These are phyloP conservation scores for Hirtodrosophila cameraria DNA, from an alignment of 2,888 invertebrate species.

Conservation along the genomic window DNA sequence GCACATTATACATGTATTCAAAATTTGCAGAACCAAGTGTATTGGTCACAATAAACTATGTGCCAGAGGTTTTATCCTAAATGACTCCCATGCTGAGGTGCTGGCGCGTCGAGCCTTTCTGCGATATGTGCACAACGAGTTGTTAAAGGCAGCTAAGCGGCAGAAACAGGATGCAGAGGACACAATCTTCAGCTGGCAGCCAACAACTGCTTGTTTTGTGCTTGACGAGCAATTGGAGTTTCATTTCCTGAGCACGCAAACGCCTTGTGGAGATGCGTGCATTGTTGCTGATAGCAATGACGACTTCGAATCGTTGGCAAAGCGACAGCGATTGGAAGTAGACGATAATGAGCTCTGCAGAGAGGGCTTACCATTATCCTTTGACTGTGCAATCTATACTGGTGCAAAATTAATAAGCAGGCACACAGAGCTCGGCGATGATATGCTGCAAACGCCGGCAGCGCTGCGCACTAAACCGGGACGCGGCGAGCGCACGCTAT, in stretches of 20 bases:
- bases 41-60: constrained; percentile 90
- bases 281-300: constrained; percentile 86
- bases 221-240: constrained; percentile 87
- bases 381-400: constrained; percentile 85
- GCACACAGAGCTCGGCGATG: constrained; percentile 33
- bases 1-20: neutral
- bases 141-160: constrained; percentile 81
- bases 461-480: constrained; percentile 95
- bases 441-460: constrained; percentile 89
- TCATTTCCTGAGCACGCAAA: constrained; percentile 93
- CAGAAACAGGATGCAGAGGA: constrained; percentile 32
- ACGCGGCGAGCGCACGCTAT: constrained; percentile 93
- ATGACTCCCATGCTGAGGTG: constrained; percentile 97
- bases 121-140: constrained; percentile 89
- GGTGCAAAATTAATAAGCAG: constrained; percentile 92
- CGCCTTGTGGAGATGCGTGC: constrained; percentile 97
- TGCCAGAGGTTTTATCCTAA: constrained; percentile 88
- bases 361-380: neutral
- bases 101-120: constrained; percentile 93
- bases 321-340: constrained; percentile 42
- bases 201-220: constrained; percentile 82
- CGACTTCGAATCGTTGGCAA: constrained; percentile 14
- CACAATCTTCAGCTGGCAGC: constrained; percentile 81
- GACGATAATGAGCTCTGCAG: constrained; percentile 2
- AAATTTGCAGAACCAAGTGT: constrained; percentile 93